Percentiles rank a stretch among this genome's conserved stretches.
These are phyloP conservation scores for Orchesellides sinensis DNA, from an alignment of 2,888 invertebrate genomes.

Conservation along the genomic window DNA sequence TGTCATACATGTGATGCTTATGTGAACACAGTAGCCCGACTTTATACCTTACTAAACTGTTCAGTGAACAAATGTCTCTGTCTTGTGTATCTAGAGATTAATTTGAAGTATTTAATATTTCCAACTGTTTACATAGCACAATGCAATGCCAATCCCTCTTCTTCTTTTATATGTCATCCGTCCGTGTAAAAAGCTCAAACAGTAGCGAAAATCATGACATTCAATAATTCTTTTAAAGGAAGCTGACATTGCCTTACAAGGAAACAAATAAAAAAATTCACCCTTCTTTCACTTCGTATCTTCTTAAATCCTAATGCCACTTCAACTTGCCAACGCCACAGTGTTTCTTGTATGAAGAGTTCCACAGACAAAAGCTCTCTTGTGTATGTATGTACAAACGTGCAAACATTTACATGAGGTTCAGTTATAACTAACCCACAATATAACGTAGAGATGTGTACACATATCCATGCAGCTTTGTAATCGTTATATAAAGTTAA, in stretches of 20 bases:
- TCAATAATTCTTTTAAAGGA: slow-evolving; percentile 30
- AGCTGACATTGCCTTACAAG: slow-evolving; percentile 53
- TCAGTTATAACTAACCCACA: background rate
- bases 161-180: slow-evolving; percentile 3
- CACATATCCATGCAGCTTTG: background rate
- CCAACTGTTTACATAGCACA: background rate
- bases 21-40: too few species aligned
- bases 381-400: too few species aligned
- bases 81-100: background rate
- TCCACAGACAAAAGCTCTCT: background rate
- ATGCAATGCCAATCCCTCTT: background rate
- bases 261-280: slow-evolving; percentile 54
- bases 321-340: slow-evolving; percentile 20
- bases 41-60: too few species aligned
- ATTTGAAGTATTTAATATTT: background rate
- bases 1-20: background rate
- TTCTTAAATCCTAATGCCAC: slow-evolving; percentile 23
- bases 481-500: too few species aligned
- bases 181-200: slow-evolving; percentile 38
- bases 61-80: too few species aligned
- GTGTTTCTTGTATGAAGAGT: slow-evolving; percentile 4
- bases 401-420: slow-evolving; percentile 17
- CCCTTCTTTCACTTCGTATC: slow-evolving; percentile 18
- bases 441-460: slow-evolving; percentile 4
- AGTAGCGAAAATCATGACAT: slow-evolving; percentile 51